Evolutionary conservation across 2,888 invertebrate species (phyloP), one percentile per base, ranked within the genome.

Genomic region (Drosophila cognata): DNA sequence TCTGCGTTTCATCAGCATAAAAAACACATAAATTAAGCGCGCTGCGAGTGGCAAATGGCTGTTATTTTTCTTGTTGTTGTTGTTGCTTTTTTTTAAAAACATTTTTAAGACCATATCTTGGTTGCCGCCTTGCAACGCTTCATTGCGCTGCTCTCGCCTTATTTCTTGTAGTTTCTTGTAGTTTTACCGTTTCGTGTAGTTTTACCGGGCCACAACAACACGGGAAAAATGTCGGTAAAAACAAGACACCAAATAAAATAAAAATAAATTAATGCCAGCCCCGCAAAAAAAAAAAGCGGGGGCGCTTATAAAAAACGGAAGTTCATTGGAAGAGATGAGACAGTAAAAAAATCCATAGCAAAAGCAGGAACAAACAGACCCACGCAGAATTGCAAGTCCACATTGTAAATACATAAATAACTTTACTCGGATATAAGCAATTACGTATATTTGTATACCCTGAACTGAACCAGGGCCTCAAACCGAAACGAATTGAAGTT

Each of bases 11-110:
- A 91, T 92, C 90, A 91, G 92, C 92, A 92, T 92, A 92, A 92
- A 92, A 92, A 92, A 84, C 79, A 81, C 90, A 92, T 92, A 92
- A 92, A 92, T 92, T 87, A 89, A 85, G 71, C 77, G 70, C 64
- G 88, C 77, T 82, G 79, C 73, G 88, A 88, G 76, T 87, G 88
- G 86, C 77, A 88, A 84, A 84, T 83, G 89, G 51, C 53, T 63
- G 75, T 66, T 76, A 28, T 59, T 71, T 63, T 57, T 76, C 13
- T 48, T 76, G 41, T 51, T 59, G 18, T 13, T 61, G 29, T 31
- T 41, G 59, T n/a, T 56, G 33, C 28, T n/a, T 18, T 60, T 28
- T 25, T 48, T 46, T 58, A 0, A 11, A 8, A 50, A 71, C 46
- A 41, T 48, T 52, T 72, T 64, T 65, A 36, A 62, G 74, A 64